A percentile compares a stretch with the other conserved stretches of the same genome.
Evolutionary conservation across 2,888 invertebrate genomes (phyloP).

Genomic region (Dromius quadrimaculatus): DNA sequence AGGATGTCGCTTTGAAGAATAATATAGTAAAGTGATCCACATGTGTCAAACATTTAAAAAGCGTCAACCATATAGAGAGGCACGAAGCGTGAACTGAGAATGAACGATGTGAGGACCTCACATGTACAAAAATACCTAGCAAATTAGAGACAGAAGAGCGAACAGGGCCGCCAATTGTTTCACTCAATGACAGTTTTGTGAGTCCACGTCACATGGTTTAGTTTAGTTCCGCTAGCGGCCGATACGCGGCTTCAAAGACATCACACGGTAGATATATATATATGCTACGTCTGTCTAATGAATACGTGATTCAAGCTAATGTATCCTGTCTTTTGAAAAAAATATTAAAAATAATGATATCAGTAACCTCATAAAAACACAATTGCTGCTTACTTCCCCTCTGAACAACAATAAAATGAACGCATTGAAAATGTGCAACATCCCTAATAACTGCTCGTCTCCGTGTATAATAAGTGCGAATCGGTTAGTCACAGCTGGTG

Average conservation of each 20-base stretch:
- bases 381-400: no score
- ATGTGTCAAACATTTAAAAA: constrained; percentile 52
- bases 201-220: constrained; percentile 63
- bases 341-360: no score
- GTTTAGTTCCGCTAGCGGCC: constrained; percentile 64
- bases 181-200: constrained; percentile 62
- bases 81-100: constrained; percentile 12
- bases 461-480: constrained; percentile 49
- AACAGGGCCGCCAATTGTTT: constrained; percentile 61
- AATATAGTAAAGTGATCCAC: constrained; percentile 19
- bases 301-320: constrained; percentile 64
- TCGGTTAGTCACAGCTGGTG: constrained; percentile 53
- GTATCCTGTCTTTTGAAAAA: constrained; percentile 61
- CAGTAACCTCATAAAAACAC: no score
- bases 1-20: constrained; percentile 9
- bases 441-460: constrained; percentile 17
- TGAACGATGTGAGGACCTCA: constrained; percentile 58
- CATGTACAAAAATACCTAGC: constrained; percentile 61
- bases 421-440: constrained; percentile 14
- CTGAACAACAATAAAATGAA: background rate
- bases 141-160: constrained; percentile 58
- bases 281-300: constrained; percentile 58
- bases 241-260: constrained; percentile 60
- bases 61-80: constrained; percentile 24
- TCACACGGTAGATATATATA: constrained; percentile 53